A percentile compares a stretch with the other conserved stretches of the same genome.
These are phyloP conservation scores for Dallia pectoralis DNA, from an alignment of 2,797 vertebrate genomes.

Conservation along the genomic window DNA sequence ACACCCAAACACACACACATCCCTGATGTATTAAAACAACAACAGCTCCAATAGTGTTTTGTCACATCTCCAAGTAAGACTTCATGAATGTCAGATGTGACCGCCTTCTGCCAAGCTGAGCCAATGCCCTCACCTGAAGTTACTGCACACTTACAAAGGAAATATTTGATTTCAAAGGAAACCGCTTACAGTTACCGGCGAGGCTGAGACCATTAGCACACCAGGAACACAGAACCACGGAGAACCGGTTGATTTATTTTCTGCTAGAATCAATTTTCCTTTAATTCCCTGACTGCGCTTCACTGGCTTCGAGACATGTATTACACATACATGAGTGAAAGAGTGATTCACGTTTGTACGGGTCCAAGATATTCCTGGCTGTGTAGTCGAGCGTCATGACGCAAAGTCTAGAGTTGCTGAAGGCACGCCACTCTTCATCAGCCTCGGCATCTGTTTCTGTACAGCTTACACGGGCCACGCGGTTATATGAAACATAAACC, in stretches of 20 bases:
- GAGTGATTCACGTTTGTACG: slow-evolving; percentile 11
- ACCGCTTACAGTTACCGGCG: slow-evolving; percentile 33
- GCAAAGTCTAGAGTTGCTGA: slow-evolving; percentile 50
- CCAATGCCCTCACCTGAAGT: slow-evolving; percentile 16
- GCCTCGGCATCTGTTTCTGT: slow-evolving; percentile 49
- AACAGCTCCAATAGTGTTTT: slow-evolving; percentile 19
- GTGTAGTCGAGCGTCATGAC: slow-evolving; percentile 51
- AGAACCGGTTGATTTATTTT: slow-evolving; percentile 34
- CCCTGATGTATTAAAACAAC: slow-evolving; percentile 41
- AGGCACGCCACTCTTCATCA: slow-evolving; percentile 55
- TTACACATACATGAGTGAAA: not conserved
- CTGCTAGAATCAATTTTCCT: slow-evolving; percentile 36
- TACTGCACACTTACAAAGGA: slow-evolving; percentile 17
- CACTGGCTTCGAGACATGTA: slow-evolving; percentile 11
- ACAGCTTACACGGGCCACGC: slow-evolving; percentile 34
- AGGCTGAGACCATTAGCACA: slow-evolving; percentile 19
- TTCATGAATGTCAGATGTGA: slow-evolving; percentile 36
- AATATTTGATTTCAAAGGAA: slow-evolving; percentile 46
- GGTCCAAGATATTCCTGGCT: slow-evolving; percentile 58
- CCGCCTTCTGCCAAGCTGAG: slow-evolving; percentile 40
- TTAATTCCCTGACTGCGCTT: slow-evolving; percentile 8
- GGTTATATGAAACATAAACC: not conserved
- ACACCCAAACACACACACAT: slow-evolving; percentile 18
- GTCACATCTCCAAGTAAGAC: slow-evolving; percentile 26
- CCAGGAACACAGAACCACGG: slow-evolving; percentile 36